These are phyloP conservation scores for Eledona agricola DNA, from an alignment of 2,888 invertebrate species.

Conservation along the genomic window DNA sequence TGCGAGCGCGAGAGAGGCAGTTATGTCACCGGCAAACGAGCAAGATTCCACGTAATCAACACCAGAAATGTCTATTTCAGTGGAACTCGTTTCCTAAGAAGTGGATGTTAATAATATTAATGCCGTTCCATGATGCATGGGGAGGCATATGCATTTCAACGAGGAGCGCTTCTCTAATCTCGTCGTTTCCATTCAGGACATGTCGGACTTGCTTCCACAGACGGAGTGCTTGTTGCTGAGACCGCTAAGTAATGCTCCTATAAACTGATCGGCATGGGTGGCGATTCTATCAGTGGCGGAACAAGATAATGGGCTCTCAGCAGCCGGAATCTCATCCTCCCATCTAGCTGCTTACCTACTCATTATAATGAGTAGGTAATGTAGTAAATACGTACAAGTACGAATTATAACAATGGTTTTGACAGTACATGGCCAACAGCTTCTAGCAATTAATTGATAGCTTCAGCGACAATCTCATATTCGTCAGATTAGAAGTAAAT, in stretches of 20 bases:
- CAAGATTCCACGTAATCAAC: constrained; percentile 38
- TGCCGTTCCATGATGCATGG: constrained; percentile 32
- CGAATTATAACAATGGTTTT: no score
- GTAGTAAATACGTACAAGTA: no score
- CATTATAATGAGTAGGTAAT: no score
- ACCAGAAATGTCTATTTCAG: constrained; percentile 33
- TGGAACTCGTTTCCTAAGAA: constrained; percentile 29
- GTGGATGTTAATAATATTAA: constrained; percentile 35
- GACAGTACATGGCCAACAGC: no score
- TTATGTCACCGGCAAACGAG: constrained; percentile 6
- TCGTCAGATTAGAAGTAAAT: no score
- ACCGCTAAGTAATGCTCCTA: constrained; percentile 33
- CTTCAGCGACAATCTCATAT: no score
- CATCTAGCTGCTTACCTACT: no score
- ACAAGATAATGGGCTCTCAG: no score
- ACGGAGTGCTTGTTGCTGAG: constrained; percentile 33
- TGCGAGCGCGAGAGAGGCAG: constrained; percentile 10
- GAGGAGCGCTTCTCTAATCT: constrained; percentile 33
- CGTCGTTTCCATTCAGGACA: constrained; percentile 40
- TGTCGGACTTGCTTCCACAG: constrained; percentile 32
- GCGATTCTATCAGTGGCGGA: constrained; percentile 25
- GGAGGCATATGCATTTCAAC: constrained; percentile 32
- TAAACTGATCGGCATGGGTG: constrained; percentile 32
- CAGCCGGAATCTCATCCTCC: no score
- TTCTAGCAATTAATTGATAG: no score